Evolutionary conservation across 2,113 vertebrate species (phyloP).

Genomic region (Callospermophilus lateralis): DNA sequence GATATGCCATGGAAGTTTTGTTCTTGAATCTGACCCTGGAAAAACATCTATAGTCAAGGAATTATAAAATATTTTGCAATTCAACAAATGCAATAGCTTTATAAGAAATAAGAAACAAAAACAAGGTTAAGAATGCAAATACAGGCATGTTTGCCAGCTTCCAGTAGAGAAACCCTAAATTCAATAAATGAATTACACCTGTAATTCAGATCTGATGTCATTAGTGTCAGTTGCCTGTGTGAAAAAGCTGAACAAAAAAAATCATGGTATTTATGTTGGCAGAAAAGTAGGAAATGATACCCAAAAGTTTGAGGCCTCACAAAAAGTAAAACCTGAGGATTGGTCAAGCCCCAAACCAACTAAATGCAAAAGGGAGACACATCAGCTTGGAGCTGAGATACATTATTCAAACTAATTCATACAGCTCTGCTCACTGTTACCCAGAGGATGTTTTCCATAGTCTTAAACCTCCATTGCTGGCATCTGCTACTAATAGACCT

Average conservation of each 20-base stretch:
- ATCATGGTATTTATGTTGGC: neutral
- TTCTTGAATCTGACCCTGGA: neutral
- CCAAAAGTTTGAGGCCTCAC: neutral
- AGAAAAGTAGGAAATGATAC: conserved; percentile 9
- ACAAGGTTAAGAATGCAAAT: neutral
- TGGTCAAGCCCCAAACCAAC: neutral
- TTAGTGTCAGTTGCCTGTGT: neutral
- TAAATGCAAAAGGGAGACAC: neutral
- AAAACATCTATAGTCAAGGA: neutral
- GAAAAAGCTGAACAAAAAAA: neutral
- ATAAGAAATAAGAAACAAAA: neutral
- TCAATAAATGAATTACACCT: neutral
- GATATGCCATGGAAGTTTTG: neutral
- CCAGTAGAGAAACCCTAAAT: neutral
- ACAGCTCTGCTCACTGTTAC: neutral
- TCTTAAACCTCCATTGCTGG: neutral
- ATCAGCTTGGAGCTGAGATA: neutral
- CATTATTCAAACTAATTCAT: neutral
- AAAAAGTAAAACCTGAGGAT: neutral
- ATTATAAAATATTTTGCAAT: neutral
- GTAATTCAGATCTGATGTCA: neutral
- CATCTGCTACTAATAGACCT: neutral
- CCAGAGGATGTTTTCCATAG: neutral
- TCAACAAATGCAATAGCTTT: neutral
- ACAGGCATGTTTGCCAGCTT: neutral